Evolutionary conservation across 2,113 vertebrate genomes (phyloP), one percentile per base, ranked within the genome.

Genomic region (Ciconia stormi): DNA sequence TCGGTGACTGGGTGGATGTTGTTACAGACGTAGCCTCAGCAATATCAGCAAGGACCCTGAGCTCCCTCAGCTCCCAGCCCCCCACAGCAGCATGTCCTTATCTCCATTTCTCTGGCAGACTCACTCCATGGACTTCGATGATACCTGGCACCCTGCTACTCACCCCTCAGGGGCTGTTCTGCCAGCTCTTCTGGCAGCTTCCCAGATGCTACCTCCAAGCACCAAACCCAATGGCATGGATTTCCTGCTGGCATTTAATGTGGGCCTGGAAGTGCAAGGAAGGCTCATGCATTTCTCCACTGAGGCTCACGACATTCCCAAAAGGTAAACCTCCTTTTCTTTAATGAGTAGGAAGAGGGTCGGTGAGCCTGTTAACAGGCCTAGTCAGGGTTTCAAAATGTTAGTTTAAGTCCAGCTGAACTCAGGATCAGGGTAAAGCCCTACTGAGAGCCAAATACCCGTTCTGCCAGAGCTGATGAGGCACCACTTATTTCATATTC

Each of bases 91-190:
- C 36, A 5, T 2, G 4, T 20, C 61, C 71, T 63, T 47, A 9
- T 7, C 40, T 62, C 77, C 38, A 0, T 92, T 78, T 94, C 38
- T 49, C 74, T 40, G 69, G 36, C 96, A 99, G 99, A 98, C 98
- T 83, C 99, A 99, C 94, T 99, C 99, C 52, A 99, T 99, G 99
- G 99, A 99, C 95, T 99, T 99, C 53, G 99, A 99, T 29, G 99
- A 99, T 77, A 99, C 99, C 17, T 99, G 99, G 99, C 98, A 99
- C 89, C 99, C 99, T 42, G 99, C 99, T 87, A 99, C 99, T 36
- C 99, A 99, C 47, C 99, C 99, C 0, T 99, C 99, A 2, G 99
- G 99, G 19, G 99, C 98, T 1, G 98, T 99, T 5, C 97, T 99
- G 52, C 99, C 99, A 4, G 98, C 98, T 90, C 98, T 99, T 55